phyloP scores from a whole-genome alignment of 1,140 invertebrate genomes.

The Asobara japonica region DNA sequence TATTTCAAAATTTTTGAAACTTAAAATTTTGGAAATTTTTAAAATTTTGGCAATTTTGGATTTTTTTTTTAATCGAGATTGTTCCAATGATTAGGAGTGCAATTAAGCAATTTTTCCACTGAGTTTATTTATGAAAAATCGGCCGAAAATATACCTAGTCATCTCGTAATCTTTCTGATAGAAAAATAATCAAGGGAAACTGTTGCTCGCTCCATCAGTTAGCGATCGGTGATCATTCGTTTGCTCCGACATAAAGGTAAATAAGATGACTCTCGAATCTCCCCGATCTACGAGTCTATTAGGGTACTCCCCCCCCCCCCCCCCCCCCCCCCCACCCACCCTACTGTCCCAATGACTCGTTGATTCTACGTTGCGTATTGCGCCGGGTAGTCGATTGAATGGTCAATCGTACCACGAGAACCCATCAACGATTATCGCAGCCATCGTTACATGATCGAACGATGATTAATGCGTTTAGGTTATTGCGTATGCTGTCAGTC shows the following conservation, averaged over 20 bases:
- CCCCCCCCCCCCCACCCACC: background rate
- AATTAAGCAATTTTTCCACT: too few species aligned
- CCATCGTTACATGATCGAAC: constrained; percentile 48
- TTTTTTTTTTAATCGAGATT: too few species aligned
- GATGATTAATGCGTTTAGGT: constrained; percentile 51
- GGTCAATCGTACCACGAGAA: background rate
- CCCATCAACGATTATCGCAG: background rate
- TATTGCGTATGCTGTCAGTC: constrained; percentile 4
- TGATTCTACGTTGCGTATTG: constrained; percentile 43
- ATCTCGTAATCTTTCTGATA: background rate
- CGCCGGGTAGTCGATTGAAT: constrained; percentile 11
- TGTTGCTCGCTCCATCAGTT: constrained; percentile 1
- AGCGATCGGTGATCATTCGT: constrained; percentile 21
- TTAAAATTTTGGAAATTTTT: too few species aligned
- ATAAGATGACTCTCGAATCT: constrained; percentile 48
- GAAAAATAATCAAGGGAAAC: constrained; percentile 19
- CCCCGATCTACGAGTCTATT: background rate
- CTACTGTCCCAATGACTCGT: constrained; percentile 43
- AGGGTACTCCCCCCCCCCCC: background rate
- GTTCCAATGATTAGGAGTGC: too few species aligned
- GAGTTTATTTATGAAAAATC: constrained; percentile 10
- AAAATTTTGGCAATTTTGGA: too few species aligned
- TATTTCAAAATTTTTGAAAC: background rate
- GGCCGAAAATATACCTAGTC: background rate
- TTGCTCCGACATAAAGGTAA: constrained; percentile 53